These are phyloP conservation scores for Xanthorhoe designata DNA, from an alignment of 2,888 invertebrate genomes.

Conservation along the genomic window DNA sequence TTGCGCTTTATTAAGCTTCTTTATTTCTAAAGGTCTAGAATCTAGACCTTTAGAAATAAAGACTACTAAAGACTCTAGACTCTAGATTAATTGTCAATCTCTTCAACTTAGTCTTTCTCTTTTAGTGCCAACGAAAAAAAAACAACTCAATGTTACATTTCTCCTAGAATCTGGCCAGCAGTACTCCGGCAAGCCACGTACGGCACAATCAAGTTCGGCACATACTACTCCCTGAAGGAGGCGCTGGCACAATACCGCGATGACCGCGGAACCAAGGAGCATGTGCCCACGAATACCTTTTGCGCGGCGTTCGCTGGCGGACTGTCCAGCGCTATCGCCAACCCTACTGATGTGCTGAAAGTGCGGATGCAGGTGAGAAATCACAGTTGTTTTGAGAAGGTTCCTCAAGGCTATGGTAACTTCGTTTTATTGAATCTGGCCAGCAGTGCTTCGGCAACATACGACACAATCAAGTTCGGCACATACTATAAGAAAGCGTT, in stretches of 20 bases:
- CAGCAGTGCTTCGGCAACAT: too few relatives aligned
- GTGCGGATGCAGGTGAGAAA: constrained; percentile 94
- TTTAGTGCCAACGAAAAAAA: background rate
- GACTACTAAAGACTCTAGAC: too few relatives aligned
- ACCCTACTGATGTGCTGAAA: constrained; percentile 98
- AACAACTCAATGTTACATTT: background rate
- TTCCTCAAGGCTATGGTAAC: too few relatives aligned
- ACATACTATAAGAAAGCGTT: too few relatives aligned
- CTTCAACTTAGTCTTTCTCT: too few relatives aligned
- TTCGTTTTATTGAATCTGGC: too few relatives aligned
- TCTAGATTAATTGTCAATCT: too few relatives aligned
- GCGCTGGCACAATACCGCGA: constrained; percentile 85
- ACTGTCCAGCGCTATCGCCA: constrained; percentile 97
- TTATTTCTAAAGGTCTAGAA: too few relatives aligned
- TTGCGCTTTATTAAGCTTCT: too few relatives aligned
- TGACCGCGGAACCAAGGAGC: constrained; percentile 81
- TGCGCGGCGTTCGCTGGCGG: constrained; percentile 95
- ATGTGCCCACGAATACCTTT: constrained; percentile 89
- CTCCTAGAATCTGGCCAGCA: constrained; percentile 92
- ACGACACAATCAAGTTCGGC: too few relatives aligned
- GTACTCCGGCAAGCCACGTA: constrained; percentile 97
- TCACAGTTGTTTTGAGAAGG: background rate
- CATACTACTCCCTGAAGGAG: constrained; percentile 95
- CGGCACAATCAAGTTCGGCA: constrained; percentile 98
- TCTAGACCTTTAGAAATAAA: too few relatives aligned